Conservation (phyloP, 2,797 vertebrate genomes). For the Ammospiza maritima region DNA sequence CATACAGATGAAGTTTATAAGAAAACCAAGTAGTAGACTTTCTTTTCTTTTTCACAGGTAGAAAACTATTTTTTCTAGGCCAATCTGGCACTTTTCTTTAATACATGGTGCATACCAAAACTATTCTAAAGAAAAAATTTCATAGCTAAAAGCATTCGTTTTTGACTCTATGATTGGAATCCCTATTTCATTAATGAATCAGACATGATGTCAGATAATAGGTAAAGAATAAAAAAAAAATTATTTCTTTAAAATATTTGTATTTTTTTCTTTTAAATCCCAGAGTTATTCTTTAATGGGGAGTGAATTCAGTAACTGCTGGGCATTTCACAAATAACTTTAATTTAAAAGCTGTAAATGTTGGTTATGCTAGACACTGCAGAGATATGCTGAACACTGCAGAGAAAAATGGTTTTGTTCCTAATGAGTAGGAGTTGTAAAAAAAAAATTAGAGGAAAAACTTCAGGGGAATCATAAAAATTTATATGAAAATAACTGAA, state of each 20-base stretch:
- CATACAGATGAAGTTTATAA: not conserved
- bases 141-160: not conserved
- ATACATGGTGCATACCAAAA: not conserved
- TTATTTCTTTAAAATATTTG: not conserved
- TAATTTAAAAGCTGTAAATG: not conserved
- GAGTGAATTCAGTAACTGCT: not conserved
- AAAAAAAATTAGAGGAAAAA: not conserved
- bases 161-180: not conserved
- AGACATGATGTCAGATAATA: not conserved
- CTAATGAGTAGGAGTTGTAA: not conserved
- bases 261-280: not conserved
- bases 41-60: not conserved
- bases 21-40: not conserved
- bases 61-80: not conserved
- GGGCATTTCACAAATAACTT: not conserved
- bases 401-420: not conserved
- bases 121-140: not conserved
- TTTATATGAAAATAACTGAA: not conserved
- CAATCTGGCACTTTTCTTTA: not conserved
- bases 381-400: not conserved
- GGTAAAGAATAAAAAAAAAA: not conserved
- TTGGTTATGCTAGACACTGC: not conserved
- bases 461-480: not conserved
- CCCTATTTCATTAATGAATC: not conserved
- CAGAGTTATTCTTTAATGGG: not conserved